phyloP scores from a whole-genome alignment of 2,113 vertebrate genomes.

The Elaphurus davidianus region DNA sequence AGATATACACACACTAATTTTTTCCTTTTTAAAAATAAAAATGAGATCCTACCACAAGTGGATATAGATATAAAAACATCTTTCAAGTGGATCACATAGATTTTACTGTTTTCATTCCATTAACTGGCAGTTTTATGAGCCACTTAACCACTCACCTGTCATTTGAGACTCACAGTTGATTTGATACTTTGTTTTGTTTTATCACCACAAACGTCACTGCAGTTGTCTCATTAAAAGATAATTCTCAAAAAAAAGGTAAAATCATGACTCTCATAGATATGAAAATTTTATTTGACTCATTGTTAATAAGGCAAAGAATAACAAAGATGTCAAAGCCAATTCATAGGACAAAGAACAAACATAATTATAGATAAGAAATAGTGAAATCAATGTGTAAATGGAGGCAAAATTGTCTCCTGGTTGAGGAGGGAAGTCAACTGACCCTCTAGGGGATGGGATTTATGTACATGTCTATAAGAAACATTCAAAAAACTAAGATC shows the following conservation, averaged over 20 bases:
- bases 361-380: background rate
- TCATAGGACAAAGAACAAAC: background rate
- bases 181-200: background rate
- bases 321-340: background rate
- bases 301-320: background rate
- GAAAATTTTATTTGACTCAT: background rate
- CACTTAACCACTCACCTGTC: background rate
- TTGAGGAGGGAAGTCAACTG: background rate
- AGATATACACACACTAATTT: background rate
- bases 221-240: background rate
- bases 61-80: background rate
- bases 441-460: background rate
- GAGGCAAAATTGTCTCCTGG: background rate
- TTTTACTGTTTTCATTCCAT: background rate
- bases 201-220: background rate
- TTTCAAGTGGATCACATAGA: background rate
- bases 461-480: background rate
- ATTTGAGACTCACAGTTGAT: background rate
- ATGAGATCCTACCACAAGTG: background rate
- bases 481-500: background rate
- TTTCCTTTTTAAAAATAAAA: background rate
- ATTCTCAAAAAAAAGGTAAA: background rate
- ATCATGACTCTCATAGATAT: background rate
- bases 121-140: background rate
- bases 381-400: background rate